These are phyloP conservation scores for Palythoa grandis DNA, from an alignment of 92 coral and sea anemone genomes.

Conservation along the genomic window DNA sequence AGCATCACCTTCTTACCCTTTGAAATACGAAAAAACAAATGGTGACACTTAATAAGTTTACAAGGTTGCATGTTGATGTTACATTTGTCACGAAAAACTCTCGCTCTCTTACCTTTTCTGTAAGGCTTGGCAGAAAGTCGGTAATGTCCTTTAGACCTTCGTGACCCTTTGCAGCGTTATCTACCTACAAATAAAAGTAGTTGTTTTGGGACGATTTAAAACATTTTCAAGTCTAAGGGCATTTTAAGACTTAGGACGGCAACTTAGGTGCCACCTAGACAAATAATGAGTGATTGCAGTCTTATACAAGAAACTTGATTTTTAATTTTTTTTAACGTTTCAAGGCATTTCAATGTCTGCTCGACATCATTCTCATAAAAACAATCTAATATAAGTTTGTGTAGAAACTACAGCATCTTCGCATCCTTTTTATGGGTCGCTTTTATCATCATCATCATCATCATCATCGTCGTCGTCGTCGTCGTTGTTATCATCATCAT, in stretches of 20 bases:
- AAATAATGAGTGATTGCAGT: too few relatives aligned
- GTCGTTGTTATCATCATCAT: too few relatives aligned
- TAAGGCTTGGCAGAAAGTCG: constrained; percentile 22
- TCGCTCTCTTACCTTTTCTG: neutral
- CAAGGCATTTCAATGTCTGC: too few relatives aligned
- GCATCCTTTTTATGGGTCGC: neutral
- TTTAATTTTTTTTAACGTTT: too few relatives aligned
- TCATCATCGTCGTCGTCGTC: too few relatives aligned
- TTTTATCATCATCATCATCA: neutral
- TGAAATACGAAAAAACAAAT: too few relatives aligned
- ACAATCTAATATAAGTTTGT: too few relatives aligned
- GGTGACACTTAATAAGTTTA: neutral
- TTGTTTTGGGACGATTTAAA: neutral
- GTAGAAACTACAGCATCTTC: neutral
- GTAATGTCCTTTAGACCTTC: constrained; percentile 19
- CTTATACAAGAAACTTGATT: too few relatives aligned
- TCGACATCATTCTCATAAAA: too few relatives aligned
- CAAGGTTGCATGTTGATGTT: neutral
- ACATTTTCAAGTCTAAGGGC: too few relatives aligned
- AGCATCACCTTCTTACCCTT: constrained; percentile 10
- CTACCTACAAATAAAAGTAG: neutral
- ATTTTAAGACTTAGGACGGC: too few relatives aligned
- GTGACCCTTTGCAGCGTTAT: constrained; percentile 18
- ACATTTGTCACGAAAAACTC: neutral
- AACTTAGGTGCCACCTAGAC: too few relatives aligned